Evolutionary conservation across 2,113 vertebrate species (phyloP).

Genomic region (Columba livia): DNA sequence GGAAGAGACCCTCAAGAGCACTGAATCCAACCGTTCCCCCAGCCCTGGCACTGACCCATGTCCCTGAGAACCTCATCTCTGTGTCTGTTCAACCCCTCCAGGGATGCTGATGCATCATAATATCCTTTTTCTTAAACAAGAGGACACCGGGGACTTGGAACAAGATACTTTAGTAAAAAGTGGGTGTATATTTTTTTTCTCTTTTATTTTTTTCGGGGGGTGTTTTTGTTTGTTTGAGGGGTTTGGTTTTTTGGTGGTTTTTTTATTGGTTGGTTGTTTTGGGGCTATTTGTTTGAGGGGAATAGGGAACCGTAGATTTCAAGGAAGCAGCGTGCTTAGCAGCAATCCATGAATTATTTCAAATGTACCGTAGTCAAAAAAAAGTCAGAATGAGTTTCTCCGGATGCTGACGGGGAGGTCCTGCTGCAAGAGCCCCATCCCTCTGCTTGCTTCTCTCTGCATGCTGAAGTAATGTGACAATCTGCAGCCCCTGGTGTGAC

Average conservation of each 20-base stretch:
- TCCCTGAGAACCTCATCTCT: no score
- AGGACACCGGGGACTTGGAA: background rate
- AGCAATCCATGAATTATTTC: background rate
- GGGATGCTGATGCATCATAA: no score
- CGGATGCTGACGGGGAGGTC: background rate
- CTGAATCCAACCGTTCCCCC: no score
- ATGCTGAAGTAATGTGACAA: background rate
- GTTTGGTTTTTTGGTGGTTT: background rate
- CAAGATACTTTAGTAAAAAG: background rate
- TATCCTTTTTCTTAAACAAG: background rate
- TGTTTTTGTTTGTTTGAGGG: background rate
- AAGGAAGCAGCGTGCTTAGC: background rate
- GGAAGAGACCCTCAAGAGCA: no score
- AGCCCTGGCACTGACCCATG: no score
- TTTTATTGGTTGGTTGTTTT: no score
- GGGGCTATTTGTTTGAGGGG: no score
- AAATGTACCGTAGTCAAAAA: background rate
- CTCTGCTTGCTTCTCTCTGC: background rate
- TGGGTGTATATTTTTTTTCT: background rate
- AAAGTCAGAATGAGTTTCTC: background rate
- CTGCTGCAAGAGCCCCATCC: background rate
- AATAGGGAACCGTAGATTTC: background rate
- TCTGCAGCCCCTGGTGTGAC: background rate
- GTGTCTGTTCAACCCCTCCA: no score
- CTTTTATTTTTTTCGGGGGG: no score